Evolutionary conservation across 2,888 invertebrate species (phyloP), one percentile per base, ranked within the genome.

Genomic region (Apodemia zela): DNA sequence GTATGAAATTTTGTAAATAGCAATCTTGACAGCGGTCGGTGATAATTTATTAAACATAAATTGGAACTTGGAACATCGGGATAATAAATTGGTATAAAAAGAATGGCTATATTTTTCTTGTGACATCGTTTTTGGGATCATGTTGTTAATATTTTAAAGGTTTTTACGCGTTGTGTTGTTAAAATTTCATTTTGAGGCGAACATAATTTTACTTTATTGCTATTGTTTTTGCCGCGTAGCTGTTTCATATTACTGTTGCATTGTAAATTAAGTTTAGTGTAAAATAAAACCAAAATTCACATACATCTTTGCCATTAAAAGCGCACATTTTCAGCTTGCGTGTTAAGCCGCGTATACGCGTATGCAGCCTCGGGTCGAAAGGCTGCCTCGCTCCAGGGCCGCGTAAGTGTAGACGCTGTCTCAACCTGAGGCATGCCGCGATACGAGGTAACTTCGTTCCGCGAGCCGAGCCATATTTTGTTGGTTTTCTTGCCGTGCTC

Each of bases 1-100:
- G 21, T 21, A 29, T 29, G 54, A 57, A 57, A 57, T 15, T 15
- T 25, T 57, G 25, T 25, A 25, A 57, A 25, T 57, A 29, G 25
- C 54, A 57, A 57, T 57, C 54, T 57, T 57, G 54, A 57, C 54
- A 57, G 33, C 17, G 51, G 49, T 61, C 61, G 33, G 51, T 51
- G 21, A 61, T 51, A 57, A 45, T 62, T 45, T 62, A 62, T 42
- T 58, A 62, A 61, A 54, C 38, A 54, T 15, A 51, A 51, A 61
- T 57, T 42, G 62, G 62, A 21, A 21, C 21, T 21, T 21, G 21
- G 21, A 21, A 58, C 51, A 62, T 42, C 25, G 57, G 57, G 25
- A 25, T 57, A 25, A 15, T 62, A 57, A 62, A 62, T 57, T 57
- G 57, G 6, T n/a, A 61, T 33, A 29, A 61, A 57, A 57, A 47